phyloP scores from a whole-genome alignment of 2,888 invertebrate genomes.

The Abrostola tripartita region DNA sequence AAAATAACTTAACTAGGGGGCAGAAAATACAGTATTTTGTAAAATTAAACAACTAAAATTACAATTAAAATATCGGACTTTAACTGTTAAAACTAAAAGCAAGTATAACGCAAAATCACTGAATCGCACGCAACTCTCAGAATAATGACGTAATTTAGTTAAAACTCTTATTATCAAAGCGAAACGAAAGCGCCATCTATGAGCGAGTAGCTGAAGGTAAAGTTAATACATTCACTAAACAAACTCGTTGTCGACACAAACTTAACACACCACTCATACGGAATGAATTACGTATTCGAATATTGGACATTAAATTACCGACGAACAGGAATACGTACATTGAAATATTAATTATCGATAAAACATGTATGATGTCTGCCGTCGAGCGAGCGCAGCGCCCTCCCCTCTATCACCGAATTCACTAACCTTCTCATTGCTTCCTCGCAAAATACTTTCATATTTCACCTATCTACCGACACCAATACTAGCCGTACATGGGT shows the following conservation, averaged over 20 bases:
- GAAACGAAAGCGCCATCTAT: slow-evolving; percentile 65
- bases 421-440: slow-evolving; percentile 87
- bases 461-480: slow-evolving; percentile 74
- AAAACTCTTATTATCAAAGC: slow-evolving; percentile 56
- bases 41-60: slow-evolving; percentile 84
- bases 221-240: slow-evolving; percentile 42
- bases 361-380: slow-evolving; percentile 62
- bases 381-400: slow-evolving; percentile 63
- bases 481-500: slow-evolving; percentile 60
- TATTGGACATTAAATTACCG: slow-evolving; percentile 75
- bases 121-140: slow-evolving; percentile 83
- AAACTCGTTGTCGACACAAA: slow-evolving; percentile 57
- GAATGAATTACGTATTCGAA: slow-evolving; percentile 76
- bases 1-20: slow-evolving; percentile 88
- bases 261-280: slow-evolving; percentile 66
- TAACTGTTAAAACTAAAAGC: slow-evolving; percentile 83
- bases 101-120: slow-evolving; percentile 80
- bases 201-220: slow-evolving; percentile 62
- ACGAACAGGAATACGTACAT: slow-evolving; percentile 76
- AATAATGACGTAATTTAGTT: slow-evolving; percentile 66
- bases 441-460: slow-evolving; percentile 73
- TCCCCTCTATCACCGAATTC: slow-evolving; percentile 79
- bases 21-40: slow-evolving; percentile 87
- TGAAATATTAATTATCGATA: slow-evolving; percentile 72
- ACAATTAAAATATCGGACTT: slow-evolving; percentile 84